Conservation (phyloP, 2,113 vertebrate species). For the Panthera tigris region DNA sequence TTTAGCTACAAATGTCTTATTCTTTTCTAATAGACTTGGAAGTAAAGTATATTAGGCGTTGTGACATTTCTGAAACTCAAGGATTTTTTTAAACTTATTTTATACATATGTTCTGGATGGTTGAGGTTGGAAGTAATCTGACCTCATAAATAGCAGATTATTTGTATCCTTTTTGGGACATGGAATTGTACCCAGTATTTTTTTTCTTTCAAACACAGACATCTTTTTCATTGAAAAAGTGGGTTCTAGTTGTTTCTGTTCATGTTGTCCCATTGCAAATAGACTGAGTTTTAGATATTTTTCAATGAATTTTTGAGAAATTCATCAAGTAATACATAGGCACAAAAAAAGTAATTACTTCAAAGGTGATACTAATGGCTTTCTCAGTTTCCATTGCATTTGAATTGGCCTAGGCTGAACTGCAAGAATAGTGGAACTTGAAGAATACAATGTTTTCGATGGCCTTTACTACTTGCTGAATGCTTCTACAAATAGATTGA, state of each 20-base stretch:
- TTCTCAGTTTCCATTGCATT: neutral
- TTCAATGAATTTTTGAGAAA: neutral
- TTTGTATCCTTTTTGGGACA: neutral
- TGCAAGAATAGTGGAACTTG: neutral
- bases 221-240: conserved; percentile 21
- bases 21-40: neutral
- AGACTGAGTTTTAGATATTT: neutral
- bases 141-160: neutral
- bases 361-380: neutral
- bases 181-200: neutral
- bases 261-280: neutral
- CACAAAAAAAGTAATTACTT: neutral
- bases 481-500: neutral
- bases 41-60: conserved; percentile 37
- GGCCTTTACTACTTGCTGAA: neutral
- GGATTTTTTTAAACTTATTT: neutral
- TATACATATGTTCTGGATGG: conserved; percentile 26
- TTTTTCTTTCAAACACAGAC: neutral
- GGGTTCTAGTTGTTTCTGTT: neutral
- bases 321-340: neutral
- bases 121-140: conserved; percentile 34
- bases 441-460: conserved; percentile 4
- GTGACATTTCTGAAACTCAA: conserved; percentile 38
- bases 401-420: neutral
- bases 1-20: conserved; percentile 22